Base-by-base conservation (phyloP, 1,140 invertebrate species). In the Trichonephila clavipes region DNA sequence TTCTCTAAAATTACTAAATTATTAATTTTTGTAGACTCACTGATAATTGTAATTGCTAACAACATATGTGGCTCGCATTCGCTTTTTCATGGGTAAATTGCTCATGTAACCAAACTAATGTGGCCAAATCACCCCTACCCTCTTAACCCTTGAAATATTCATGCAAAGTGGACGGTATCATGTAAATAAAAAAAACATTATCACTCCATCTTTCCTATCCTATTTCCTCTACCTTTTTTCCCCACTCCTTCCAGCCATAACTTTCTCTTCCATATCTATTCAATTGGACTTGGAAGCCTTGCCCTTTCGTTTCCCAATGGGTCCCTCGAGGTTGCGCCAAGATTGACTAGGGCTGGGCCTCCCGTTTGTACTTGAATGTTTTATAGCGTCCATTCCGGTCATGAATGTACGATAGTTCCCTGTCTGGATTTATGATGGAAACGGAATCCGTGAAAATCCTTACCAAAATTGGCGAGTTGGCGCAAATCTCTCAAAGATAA, bases 231-330 rank as follows among this genome's bases (percentile, higher is more conserved):
- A n/a, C 69, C 69, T 16, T 16, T 72, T 72, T 34, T 72, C 5
- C 24, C 24, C 10, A 24, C 69, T 14, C 69, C 34, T 2, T 34
- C 34, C 34, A 34, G 34, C 34, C 34, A 34, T 34, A 34, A 34
- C 34, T 34, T 34, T 34, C 69, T 72, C n/a, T 34, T 24, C 21
- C 44, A 51, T n/a, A 85, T 85, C 82, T 58, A 58, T 85, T 85
- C 82, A 85, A 85, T 85, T 85, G 82, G 82, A 87, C 28, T 34
- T 87, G 24, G n/a, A 34, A 87, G 85, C 40, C 19, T 44, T 34
- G 40, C 51, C 51, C 81, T 81, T 81, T 14, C 59, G 44, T 86
- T 86, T 2, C 59, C 59, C 85, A 87, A 64, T 87, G 61, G 7
- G 85, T 87, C 61, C 28, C 58, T 40, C 18, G 85, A 64, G 61